Conservation (phyloP, 2,888 invertebrate species). For the Amitus sp. region DNA sequence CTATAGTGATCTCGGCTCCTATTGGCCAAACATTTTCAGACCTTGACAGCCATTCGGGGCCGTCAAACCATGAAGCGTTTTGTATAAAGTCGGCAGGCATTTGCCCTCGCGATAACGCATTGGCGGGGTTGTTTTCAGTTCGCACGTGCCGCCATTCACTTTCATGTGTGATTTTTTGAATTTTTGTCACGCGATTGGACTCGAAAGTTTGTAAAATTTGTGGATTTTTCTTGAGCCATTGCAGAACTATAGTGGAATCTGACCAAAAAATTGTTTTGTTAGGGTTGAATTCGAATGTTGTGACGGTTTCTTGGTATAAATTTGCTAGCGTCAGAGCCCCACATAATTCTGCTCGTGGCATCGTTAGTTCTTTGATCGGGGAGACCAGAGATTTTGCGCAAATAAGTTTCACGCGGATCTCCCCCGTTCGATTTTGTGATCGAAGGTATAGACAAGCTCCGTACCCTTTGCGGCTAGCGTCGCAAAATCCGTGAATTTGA, state of each 20-base stretch:
- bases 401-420: background rate
- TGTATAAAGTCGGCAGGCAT: slow-evolving; percentile 19
- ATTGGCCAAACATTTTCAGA: background rate
- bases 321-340: slow-evolving; percentile 13
- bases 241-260: slow-evolving; percentile 18
- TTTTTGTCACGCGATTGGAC: slow-evolving; percentile 33
- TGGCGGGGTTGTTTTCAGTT: slow-evolving; percentile 38
- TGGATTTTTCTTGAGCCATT: slow-evolving; percentile 22
- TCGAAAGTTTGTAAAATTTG: slow-evolving; percentile 34
- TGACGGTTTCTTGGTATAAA: background rate
- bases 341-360: slow-evolving; percentile 36
- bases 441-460: slow-evolving; percentile 27
- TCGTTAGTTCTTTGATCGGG: slow-evolving; percentile 14
- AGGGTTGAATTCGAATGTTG: background rate
- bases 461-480: slow-evolving; percentile 30
- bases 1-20: background rate
- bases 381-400: slow-evolving; percentile 30
- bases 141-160: slow-evolving; percentile 32
- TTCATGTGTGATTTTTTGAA: slow-evolving; percentile 24
- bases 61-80: slow-evolving; percentile 25
- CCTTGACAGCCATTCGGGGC: too few relatives aligned
- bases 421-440: background rate
- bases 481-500: slow-evolving; percentile 33
- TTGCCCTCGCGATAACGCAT: slow-evolving; percentile 33
- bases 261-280: slow-evolving; percentile 7